Conservation (phyloP, 2,888 invertebrate genomes). For the Lottia gigantea region DNA sequence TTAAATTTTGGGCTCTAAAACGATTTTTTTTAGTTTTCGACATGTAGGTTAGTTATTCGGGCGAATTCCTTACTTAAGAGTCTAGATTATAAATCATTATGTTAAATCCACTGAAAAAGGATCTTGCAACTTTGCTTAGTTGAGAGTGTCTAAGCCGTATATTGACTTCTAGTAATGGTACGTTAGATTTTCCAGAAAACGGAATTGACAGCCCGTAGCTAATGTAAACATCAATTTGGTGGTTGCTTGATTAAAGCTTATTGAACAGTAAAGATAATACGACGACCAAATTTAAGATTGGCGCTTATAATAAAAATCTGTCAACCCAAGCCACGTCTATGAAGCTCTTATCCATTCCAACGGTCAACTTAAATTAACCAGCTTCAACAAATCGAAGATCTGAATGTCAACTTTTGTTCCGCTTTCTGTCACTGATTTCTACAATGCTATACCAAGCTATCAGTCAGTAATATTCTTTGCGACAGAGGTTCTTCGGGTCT, state of each 20-base stretch:
- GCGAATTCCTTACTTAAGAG: too few relatives aligned
- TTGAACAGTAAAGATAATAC: conserved; percentile 32
- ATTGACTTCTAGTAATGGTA: neutral
- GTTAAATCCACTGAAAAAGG: too few relatives aligned
- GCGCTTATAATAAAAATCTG: conserved; percentile 21
- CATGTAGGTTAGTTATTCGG: too few relatives aligned
- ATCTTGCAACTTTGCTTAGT: too few relatives aligned
- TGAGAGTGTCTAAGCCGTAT: too few relatives aligned
- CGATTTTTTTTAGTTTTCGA: too few relatives aligned
- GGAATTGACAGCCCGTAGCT: conserved; percentile 30
- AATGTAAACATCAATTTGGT: conserved; percentile 34
- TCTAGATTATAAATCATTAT: too few relatives aligned
- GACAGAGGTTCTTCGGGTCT: too few relatives aligned
- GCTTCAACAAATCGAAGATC: neutral
- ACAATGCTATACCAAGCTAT: too few relatives aligned
- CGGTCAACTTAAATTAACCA: conserved; percentile 8
- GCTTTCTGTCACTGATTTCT: too few relatives aligned
- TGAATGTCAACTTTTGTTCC: neutral
- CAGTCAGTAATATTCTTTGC: too few relatives aligned
- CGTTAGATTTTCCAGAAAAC: conserved; percentile 11
- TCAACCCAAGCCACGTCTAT: conserved; percentile 16
- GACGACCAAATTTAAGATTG: conserved; percentile 15
- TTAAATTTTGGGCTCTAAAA: too few relatives aligned
- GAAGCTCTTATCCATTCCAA: conserved; percentile 6
- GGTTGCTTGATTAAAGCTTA: conserved; percentile 30